phyloP scores from a whole-genome alignment of 2,113 vertebrate genomes.

The Callocephalon fimbriatum region DNA sequence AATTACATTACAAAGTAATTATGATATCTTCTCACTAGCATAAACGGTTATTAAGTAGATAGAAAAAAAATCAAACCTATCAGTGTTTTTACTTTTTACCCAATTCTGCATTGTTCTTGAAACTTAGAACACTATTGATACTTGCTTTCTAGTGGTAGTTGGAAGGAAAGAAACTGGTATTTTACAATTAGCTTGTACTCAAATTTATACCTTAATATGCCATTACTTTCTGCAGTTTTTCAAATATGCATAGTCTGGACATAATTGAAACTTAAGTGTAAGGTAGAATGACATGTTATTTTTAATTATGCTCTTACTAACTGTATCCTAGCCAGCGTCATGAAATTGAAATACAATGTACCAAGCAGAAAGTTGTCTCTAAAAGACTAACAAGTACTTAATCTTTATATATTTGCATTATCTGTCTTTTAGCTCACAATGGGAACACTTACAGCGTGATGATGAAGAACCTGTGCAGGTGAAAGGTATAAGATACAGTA shows the following conservation, averaged over 20 bases:
- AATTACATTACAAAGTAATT: not conserved
- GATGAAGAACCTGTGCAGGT: constrained; percentile 83
- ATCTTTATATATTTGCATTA: not conserved
- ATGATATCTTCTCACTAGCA: not conserved
- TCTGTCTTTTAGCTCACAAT: constrained; percentile 84
- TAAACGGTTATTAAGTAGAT: not conserved
- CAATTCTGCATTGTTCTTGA: not conserved
- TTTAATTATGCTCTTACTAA: not conserved
- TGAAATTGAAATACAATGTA: not conserved
- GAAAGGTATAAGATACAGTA: constrained; percentile 82
- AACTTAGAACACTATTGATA: not conserved
- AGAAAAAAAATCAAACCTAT: not conserved
- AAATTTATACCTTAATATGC: not conserved
- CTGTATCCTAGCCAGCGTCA: not conserved
- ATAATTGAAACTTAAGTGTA: not conserved
- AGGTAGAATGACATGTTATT: not conserved
- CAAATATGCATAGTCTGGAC: not conserved
- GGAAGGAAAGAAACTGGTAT: not conserved
- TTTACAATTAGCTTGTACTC: not conserved
- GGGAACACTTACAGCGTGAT: constrained; percentile 88
- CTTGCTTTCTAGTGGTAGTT: not conserved
- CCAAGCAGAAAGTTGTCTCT: not conserved
- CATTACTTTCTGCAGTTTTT: not conserved
- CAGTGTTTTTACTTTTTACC: not conserved
- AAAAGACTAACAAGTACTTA: not conserved